Base-by-base conservation (phyloP, 2,888 invertebrate species). In the Barypeithes pellucidus region DNA sequence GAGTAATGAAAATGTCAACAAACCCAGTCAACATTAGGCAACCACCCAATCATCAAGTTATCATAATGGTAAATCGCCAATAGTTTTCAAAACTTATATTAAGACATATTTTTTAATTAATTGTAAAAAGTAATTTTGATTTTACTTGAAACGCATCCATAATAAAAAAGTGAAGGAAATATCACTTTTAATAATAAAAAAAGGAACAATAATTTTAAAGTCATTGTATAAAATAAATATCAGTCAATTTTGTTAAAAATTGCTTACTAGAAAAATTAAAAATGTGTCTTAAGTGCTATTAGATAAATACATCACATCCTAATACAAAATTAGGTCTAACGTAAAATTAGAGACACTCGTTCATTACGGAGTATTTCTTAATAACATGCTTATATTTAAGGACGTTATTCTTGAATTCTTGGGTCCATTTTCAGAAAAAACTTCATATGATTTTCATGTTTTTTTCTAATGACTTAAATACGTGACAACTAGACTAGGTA, bases 191-290 rank as follows among this genome's bases (percentile, higher is more conserved):
- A 18, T 63, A 47, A 24, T n/a, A 43, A n/a, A 41, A 29, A 62
- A 63, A 45, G 33, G 33, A 63, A 57, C 54, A 57, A 57, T 18
- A 54, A 54, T 57, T 57, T 65, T 50, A 50, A 12, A 18, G 14
- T 33, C 14, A 24, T 33, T 57, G 29, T 57, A 33, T 57, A 50
- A 61, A 61, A 71, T 59, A 71, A 66, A 71, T 66, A 66, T 71
- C 71, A 71, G 71, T 71, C 71, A 66, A 71, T 65, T 67, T 67
- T 47, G 60, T 60, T n/a, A 43, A 41, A 57, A 43, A 57, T 57
- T 57, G 54, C 33, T 45, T 36, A 60, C 9, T 9, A 29, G 60
- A 36, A 67, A 60, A 47, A 16, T 41, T 24, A 5, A 52, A 66
- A 39, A 43, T 43, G 41, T 14, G 67, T 57, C 47, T 45, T 60